These are phyloP conservation scores for Latheticus oryzae DNA, from an alignment of 2,888 invertebrate species.

Conservation along the genomic window DNA sequence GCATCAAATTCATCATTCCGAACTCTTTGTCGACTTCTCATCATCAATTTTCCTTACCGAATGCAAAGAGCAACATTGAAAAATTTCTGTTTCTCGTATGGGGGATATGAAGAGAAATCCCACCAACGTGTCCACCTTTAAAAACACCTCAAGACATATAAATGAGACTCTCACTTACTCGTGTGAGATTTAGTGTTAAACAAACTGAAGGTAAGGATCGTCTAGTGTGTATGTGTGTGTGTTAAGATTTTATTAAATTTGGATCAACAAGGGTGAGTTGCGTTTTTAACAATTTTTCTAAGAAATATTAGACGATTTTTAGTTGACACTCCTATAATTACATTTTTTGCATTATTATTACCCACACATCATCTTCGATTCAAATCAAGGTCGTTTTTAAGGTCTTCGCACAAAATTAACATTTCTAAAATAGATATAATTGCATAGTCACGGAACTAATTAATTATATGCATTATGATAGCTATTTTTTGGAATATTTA, in stretches of 20 bases:
- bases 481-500: conserved; percentile 13
- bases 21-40: no score
- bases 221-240: conserved; percentile 50
- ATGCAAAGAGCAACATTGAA: conserved; percentile 4
- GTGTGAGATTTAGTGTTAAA: conserved; percentile 36
- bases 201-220: conserved; percentile 37
- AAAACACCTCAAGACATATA: conserved; percentile 39
- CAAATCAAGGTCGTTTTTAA: conserved; percentile 20
- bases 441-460: conserved; percentile 28
- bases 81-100: conserved; percentile 26
- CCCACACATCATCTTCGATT: no score
- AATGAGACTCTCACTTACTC: conserved; percentile 43
- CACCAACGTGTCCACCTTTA: conserved; percentile 34
- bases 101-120: conserved; percentile 38
- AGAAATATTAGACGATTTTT: background rate
- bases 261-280: conserved; percentile 13
- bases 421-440: conserved; percentile 21
- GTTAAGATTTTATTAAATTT: conserved; percentile 33
- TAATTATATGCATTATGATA: conserved; percentile 6
- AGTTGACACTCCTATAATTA: background rate
- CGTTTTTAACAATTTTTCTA: background rate
- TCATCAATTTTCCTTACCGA: conserved; percentile 2
- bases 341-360: conserved; percentile 6
- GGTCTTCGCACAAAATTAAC: conserved; percentile 24
- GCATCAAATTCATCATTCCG: no score